Percentiles rank a stretch among this genome's conserved stretches.
Evolutionary conservation across 2,797 vertebrate genomes (phyloP).

Genomic region (Triplophysa bombifrons): DNA sequence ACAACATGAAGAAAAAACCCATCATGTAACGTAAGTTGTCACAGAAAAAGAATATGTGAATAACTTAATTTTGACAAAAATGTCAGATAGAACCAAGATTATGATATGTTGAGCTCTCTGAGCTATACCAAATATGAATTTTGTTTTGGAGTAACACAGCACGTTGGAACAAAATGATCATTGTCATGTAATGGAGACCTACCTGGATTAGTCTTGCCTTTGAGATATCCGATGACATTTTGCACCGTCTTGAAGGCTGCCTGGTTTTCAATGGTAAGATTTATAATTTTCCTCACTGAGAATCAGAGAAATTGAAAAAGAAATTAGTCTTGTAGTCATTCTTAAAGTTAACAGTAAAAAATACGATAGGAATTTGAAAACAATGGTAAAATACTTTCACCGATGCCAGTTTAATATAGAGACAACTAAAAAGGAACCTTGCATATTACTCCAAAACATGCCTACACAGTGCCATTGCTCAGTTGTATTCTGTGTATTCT

Average conservation of each 20-base stretch:
- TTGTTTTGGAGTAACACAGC: too few relatives aligned
- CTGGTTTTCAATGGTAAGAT: constrained; percentile 79
- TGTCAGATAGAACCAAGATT: too few relatives aligned
- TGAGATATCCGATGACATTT: constrained; percentile 88
- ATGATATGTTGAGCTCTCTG: too few relatives aligned
- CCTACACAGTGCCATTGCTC: neutral
- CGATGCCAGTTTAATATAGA: neutral
- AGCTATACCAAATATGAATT: neutral
- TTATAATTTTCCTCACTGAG: constrained; percentile 78
- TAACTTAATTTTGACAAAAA: too few relatives aligned
- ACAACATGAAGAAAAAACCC: too few relatives aligned
- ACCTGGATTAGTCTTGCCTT: constrained; percentile 87
- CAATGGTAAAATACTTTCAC: neutral
- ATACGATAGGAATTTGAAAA: neutral
- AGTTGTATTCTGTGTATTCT: neutral
- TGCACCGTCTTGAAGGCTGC: constrained; percentile 81
- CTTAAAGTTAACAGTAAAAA: too few relatives aligned
- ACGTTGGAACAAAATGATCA: neutral
- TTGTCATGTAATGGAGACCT: constrained; percentile 45
- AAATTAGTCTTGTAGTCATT: neutral
- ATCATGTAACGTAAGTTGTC: too few relatives aligned
- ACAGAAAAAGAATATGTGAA: too few relatives aligned
- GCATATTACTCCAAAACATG: neutral
- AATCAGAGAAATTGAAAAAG: constrained; percentile 41
- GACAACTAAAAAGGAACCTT: neutral